A percentile compares a stretch with the other conserved stretches of the same genome.
Conservation (phyloP, 2,888 invertebrate species). For the Drosophila buzzatii region DNA sequence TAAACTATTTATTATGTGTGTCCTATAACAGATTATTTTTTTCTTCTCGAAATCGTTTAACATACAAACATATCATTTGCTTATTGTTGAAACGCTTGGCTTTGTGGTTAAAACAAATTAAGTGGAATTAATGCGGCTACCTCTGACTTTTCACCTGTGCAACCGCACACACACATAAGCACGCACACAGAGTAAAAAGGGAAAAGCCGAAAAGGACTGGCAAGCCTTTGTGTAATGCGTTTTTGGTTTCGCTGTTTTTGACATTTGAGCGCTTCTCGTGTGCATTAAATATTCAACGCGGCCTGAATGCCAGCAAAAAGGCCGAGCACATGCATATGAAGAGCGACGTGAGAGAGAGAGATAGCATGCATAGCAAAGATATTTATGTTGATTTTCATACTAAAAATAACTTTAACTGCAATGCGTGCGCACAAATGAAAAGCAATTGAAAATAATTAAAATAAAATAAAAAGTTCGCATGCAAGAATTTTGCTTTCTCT, state of each 20-base stretch:
- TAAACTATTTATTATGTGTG: background rate
- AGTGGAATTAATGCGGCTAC: conserved; percentile 72
- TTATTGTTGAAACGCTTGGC: conserved; percentile 34
- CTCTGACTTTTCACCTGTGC: conserved; percentile 72
- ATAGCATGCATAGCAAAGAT: conserved; percentile 6
- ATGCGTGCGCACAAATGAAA: conserved; percentile 30
- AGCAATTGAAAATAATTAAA: conserved; percentile 59
- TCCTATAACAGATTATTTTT: background rate
- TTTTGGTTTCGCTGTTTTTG: conserved; percentile 67
- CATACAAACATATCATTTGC: conserved; percentile 32
- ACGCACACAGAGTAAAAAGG: conserved; percentile 6
- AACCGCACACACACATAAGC: conserved; percentile 38
- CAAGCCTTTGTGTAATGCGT: conserved; percentile 62
- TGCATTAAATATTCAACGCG: conserved; percentile 67
- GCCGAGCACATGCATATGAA: conserved; percentile 17
- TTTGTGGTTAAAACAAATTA: conserved; percentile 73
- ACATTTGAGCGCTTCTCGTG: conserved; percentile 63
- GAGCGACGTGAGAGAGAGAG: background rate
- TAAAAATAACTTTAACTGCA: conserved; percentile 31
- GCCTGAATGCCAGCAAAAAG: conserved; percentile 26
- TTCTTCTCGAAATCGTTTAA: background rate
- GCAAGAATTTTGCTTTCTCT: background rate
- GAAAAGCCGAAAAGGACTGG: conserved; percentile 56
- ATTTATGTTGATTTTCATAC: conserved; percentile 16
- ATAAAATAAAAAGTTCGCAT: conserved; percentile 40